Evolutionary conservation across 2,888 invertebrate species (phyloP).

Genomic region (Mantis religiosa): DNA sequence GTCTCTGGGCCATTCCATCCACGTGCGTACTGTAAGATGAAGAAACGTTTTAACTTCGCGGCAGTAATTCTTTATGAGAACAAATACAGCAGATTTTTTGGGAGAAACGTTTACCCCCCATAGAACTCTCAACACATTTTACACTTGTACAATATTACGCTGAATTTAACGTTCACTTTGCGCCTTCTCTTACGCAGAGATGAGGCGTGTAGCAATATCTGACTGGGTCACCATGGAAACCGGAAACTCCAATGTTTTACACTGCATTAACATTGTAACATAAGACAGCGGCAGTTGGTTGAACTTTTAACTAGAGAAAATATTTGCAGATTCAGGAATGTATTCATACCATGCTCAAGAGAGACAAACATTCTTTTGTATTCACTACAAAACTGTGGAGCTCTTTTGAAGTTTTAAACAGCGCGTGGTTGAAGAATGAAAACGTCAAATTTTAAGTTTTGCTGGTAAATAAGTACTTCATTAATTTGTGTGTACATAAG

Average conservation of each 20-base stretch:
- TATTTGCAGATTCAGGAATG: too few species aligned
- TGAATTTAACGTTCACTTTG: neutral
- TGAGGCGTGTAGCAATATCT: neutral
- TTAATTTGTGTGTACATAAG: too few species aligned
- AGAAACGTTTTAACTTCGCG: neutral
- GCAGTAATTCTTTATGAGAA: neutral
- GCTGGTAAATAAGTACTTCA: too few species aligned
- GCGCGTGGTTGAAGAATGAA: too few species aligned
- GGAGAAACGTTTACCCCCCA: neutral
- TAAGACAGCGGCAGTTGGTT: too few species aligned
- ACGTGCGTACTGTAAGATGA: neutral
- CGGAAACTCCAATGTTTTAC: neutral
- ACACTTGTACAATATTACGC: neutral
- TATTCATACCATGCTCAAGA: too few species aligned
- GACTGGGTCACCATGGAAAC: neutral
- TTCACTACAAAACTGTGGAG: too few species aligned
- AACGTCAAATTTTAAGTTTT: too few species aligned
- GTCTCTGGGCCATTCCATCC: neutral
- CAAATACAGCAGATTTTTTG: neutral
- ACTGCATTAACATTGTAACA: neutral
- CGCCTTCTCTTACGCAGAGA: neutral
- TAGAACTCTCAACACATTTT: neutral
- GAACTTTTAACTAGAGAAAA: too few species aligned
- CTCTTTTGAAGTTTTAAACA: too few species aligned
- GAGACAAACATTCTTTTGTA: too few species aligned